Evolutionary conservation across 2,113 vertebrate species (phyloP).

Genomic region (Pterocles gutturalis): DNA sequence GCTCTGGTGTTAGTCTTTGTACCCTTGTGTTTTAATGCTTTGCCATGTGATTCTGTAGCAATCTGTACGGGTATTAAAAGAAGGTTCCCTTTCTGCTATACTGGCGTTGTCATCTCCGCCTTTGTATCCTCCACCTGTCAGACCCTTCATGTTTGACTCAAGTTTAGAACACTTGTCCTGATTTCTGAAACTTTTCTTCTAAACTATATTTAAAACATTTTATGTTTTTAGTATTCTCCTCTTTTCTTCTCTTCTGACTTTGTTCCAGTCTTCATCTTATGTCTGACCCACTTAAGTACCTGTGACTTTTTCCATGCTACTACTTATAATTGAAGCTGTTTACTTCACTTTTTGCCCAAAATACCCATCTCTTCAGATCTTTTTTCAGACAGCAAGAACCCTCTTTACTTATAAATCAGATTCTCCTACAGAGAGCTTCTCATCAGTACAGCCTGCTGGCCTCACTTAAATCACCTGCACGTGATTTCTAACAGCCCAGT

Average conservation of each 20-base stretch:
- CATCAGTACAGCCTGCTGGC: not conserved
- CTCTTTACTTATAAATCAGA: not conserved
- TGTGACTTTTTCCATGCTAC: conserved; percentile 41
- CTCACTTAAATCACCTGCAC: fast-evolving
- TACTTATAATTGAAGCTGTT: conserved; percentile 42
- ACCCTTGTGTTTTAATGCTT: not conserved
- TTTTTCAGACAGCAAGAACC: conserved; percentile 19
- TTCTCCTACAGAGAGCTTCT: not conserved
- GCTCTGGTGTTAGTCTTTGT: not conserved
- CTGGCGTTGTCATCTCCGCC: not conserved
- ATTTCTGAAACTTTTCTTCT: conserved; percentile 7
- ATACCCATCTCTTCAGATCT: conserved; percentile 40
- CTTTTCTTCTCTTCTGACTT: conserved; percentile 44
- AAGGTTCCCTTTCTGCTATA: not conserved
- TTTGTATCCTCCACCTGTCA: not conserved
- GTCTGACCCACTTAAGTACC: conserved; percentile 39
- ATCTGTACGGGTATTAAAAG: not conserved
- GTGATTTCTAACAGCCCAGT: not conserved
- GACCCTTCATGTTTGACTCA: not conserved
- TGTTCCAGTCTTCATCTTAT: conserved; percentile 19
- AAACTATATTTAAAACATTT: not conserved
- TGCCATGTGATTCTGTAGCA: not conserved
- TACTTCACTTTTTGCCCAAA: conserved; percentile 36
- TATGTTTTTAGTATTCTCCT: conserved; percentile 12
- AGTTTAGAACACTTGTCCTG: conserved; percentile 13